Base-by-base conservation (phyloP, 2,113 vertebrate genomes). In the Candoia aspera region DNA sequence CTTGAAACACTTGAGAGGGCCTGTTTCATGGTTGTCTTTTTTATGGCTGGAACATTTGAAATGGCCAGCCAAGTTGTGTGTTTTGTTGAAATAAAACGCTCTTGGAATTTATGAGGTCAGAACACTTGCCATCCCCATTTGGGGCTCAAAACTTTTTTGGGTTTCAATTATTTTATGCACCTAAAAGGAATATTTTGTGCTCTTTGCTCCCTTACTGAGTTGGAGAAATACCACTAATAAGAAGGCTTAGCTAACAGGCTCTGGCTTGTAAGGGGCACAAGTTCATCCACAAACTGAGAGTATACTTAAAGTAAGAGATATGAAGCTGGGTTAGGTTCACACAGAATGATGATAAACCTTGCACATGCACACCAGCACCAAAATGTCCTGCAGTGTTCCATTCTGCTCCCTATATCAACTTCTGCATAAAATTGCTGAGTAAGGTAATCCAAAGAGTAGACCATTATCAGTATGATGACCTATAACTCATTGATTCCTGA, bases 301-400 rank as follows among this genome's bases (percentile, higher is more conserved):
- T 87, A 94, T 90, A 64, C 79, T 93, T 94, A 95, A 26, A 33
- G 86, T 49, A 94, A 59, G 92, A 53, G 89, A 84, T 95, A 96
- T 62, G n/a, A 0, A 0, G n/a, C 84, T 92, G 85, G 62, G 12
- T 42, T 24, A 88, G 3, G 57, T 62, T 88, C 58, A 29, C 21
- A 37, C 6, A 26, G 58, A 60, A 59, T 46, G 37, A 60, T 88
- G 87, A 88, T 15, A 88, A 42, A 88, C 2, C 37, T 46, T 88
- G 24, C 15, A 88, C 23, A 62, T 21, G 33, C 57, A 37, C 13
- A 42, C 5, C 9, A 62, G 59, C 13, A 13, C 6, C 10, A 42
- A 42, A 46, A 88, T 1, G 2, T 60, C 57, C 37, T 46, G 57
- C 33, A 15, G 33, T 79, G 33, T 21, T 79, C 33, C 73, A 79